Evolutionary conservation across 2,797 vertebrate species (phyloP).

Genomic region (Pachyuromys duprasi): DNA sequence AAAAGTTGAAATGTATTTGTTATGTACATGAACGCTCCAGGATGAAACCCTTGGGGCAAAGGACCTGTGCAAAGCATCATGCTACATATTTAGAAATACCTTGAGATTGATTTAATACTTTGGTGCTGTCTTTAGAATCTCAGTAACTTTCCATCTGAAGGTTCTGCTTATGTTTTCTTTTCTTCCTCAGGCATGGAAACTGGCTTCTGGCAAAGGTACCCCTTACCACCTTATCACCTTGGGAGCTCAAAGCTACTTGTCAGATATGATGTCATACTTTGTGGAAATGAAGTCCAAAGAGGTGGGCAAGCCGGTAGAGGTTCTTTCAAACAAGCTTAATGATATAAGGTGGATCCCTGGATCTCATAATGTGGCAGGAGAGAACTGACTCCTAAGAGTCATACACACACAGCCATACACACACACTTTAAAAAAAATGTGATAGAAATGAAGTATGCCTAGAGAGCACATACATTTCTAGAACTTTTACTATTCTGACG

Average conservation of each 20-base stretch:
- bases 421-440: background rate
- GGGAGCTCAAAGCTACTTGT: background rate
- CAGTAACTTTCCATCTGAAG: background rate
- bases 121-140: background rate
- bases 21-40: background rate
- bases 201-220: background rate
- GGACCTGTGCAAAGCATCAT: too few species aligned
- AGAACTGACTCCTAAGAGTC: background rate
- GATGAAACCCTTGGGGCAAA: background rate
- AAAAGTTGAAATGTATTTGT: background rate
- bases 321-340: background rate
- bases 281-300: background rate
- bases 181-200: background rate
- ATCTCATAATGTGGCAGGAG: background rate
- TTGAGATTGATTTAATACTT: background rate
- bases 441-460: background rate
- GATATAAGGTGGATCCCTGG: background rate
- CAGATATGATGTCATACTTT: background rate
- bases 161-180: background rate
- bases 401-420: background rate
- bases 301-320: background rate
- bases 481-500: background rate
- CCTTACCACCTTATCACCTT: background rate
- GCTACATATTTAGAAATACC: background rate
- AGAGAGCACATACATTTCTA: background rate